Evolutionary conservation across 2,113 vertebrate species (phyloP), one percentile per base, ranked within the genome.

Genomic region (Pelmatolapia mariae): DNA sequence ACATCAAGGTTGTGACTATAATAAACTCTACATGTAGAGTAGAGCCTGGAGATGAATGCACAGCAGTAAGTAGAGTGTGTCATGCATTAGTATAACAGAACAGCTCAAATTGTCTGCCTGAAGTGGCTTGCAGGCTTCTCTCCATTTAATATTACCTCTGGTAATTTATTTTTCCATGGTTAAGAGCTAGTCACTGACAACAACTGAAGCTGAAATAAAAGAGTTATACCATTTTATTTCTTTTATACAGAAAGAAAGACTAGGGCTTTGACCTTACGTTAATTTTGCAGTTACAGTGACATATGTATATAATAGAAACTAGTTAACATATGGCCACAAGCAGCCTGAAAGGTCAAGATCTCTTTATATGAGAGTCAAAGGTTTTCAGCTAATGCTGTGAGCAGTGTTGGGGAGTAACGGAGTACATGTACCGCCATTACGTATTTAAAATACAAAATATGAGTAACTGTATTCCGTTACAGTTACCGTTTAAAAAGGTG

Each of bases 41-140:
- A 52, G 53, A 85, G 59, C 84, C 78, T 45, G 66, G 56, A 90
- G 84, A 63, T 89, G 82, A 83, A 86, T 82, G 57, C 52, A 73
- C 83, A 83, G 68, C 31, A 38, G 76, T 57, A 52, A 50, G 19
- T 4, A 15, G 61, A 52, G n/a, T 38, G 53, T 79, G 52, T 63
- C 63, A 57, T 59, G 81, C 76, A 33, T 82, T 47, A 50, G 59
- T n/a, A 29, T 12, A 53, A 43, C 78, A 86, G 56, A 29, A 26
- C 13, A 40, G 10, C 61, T 86, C 15, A 80, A 31, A 61, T 5
- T 47, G 47, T 84, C 52, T 81, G 53, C 8, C 29, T 82, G n/a
- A 73, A 84, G 84, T 31, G 8, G 10, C 33, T 82, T 18, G 10
- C 33, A 83, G 26, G 81, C 31, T 66, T 81, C 9, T 61, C 26